phyloP scores from a whole-genome alignment of 2,113 vertebrate genomes.

The Catharus minimus region DNA sequence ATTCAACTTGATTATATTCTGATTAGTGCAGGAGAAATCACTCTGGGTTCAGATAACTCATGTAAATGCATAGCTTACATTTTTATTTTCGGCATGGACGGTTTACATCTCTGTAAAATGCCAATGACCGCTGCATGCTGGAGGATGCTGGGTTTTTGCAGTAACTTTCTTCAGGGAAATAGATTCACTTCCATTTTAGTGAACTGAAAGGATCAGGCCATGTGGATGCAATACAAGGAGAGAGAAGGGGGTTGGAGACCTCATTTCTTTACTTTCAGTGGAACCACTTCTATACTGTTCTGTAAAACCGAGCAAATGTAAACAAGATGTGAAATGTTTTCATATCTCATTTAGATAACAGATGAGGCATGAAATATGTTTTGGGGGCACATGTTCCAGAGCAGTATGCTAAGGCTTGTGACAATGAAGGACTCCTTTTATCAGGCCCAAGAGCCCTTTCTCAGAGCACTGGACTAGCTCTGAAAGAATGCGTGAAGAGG shows the following conservation, averaged over 20 bases:
- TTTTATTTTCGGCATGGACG: background rate
- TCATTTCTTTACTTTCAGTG: constrained; percentile 64
- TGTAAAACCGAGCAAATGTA: constrained; percentile 72
- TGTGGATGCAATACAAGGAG: constrained; percentile 37
- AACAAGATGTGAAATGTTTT: constrained; percentile 78
- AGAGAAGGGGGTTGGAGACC: constrained; percentile 63
- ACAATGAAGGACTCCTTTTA: constrained; percentile 56
- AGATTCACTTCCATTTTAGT: constrained; percentile 27
- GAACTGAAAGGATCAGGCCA: background rate
- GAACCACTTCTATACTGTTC: constrained; percentile 56
- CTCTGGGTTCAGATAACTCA: background rate
- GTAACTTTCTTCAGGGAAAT: background rate
- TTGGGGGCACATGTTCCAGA: constrained; percentile 59
- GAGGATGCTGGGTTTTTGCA: background rate
- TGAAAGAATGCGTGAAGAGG: background rate
- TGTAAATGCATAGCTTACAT: background rate
- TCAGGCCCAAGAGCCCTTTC: background rate
- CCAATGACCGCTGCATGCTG: rapidly evolving
- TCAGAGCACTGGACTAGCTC: constrained; percentile 45
- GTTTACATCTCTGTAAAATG: background rate
- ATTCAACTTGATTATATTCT: background rate
- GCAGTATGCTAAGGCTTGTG: constrained; percentile 44
- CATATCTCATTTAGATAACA: constrained; percentile 80
- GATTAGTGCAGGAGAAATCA: background rate
- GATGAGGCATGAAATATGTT: constrained; percentile 80